Evolutionary conservation across 2,888 invertebrate species (phyloP).

Genomic region (Crossocerus cetratus): DNA sequence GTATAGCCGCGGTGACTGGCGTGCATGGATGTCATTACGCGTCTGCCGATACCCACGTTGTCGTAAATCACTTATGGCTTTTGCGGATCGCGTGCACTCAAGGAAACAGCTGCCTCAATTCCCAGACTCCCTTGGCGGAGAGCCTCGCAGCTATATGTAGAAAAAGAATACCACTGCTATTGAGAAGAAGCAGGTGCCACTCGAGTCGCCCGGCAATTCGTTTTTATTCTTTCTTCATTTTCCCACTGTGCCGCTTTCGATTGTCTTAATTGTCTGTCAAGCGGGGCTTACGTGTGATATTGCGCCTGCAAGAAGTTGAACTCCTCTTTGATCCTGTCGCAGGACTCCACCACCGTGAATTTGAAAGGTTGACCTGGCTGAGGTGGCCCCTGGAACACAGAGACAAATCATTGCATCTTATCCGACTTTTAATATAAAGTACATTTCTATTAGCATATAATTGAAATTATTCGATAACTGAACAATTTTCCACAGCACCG

Average conservation of each 20-base stretch:
- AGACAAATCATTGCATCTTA: no score
- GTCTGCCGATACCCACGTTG: constrained; percentile 54
- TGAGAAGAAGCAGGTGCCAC: constrained; percentile 32
- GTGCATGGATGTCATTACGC: constrained; percentile 57
- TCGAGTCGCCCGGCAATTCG: background rate
- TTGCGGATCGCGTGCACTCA: constrained; percentile 55
- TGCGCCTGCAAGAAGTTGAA: constrained; percentile 96
- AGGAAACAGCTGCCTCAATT: constrained; percentile 55
- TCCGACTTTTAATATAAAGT: no score
- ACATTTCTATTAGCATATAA: no score
- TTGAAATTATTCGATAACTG: no score
- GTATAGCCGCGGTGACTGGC: constrained; percentile 51
- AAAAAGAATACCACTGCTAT: constrained; percentile 26
- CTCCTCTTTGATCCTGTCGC: constrained; percentile 97
- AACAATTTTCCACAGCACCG: no score
- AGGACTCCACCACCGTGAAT: constrained; percentile 94
- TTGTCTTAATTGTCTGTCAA: background rate
- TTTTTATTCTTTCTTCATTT: background rate
- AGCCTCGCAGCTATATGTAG: background rate
- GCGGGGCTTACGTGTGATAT: constrained; percentile 90
- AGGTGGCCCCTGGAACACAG: constrained; percentile 84
- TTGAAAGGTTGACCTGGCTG: constrained; percentile 95
- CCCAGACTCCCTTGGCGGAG: constrained; percentile 47
- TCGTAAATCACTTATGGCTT: constrained; percentile 65
- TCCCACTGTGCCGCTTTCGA: background rate